Percentiles rank a stretch among this genome's conserved stretches.
These are phyloP conservation scores for Cyclina sinensis DNA, from an alignment of 1,140 invertebrate species.

Conservation along the genomic window DNA sequence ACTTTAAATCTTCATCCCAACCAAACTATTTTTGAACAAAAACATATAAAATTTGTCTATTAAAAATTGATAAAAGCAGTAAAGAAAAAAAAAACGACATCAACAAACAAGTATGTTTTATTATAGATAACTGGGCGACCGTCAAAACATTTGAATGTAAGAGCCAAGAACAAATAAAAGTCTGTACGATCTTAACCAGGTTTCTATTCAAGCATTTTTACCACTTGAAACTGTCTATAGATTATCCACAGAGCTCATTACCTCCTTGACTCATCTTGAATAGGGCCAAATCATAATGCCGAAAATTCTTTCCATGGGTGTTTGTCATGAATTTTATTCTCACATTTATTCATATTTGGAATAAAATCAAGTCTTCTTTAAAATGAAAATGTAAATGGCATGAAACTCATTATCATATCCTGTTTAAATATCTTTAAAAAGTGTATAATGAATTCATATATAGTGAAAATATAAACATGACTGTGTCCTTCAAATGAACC, in stretches of 20 bases:
- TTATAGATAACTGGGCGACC: neutral
- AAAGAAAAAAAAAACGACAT: no score
- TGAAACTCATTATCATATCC: no score
- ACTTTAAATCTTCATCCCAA: no score
- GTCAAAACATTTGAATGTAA: conserved; percentile 3
- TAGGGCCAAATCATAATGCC: neutral
- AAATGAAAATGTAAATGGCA: no score
- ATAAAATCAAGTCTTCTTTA: neutral
- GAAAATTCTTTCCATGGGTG: neutral
- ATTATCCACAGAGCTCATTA: neutral
- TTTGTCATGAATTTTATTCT: neutral
- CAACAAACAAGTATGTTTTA: neutral
- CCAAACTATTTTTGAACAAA: no score
- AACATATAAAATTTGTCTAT: no score
- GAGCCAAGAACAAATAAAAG: neutral
- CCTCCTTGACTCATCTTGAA: neutral
- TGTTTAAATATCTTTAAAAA: no score
- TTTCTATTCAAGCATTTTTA: neutral
- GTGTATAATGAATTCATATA: no score
- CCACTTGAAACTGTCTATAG: conserved; percentile 11
- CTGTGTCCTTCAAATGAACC: no score
- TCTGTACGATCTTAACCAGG: neutral
- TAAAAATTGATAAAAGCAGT: no score
- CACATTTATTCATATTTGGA: neutral
- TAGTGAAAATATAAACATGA: no score